Base-by-base conservation (phyloP, 2,797 vertebrate genomes). In the Anableps anableps region DNA sequence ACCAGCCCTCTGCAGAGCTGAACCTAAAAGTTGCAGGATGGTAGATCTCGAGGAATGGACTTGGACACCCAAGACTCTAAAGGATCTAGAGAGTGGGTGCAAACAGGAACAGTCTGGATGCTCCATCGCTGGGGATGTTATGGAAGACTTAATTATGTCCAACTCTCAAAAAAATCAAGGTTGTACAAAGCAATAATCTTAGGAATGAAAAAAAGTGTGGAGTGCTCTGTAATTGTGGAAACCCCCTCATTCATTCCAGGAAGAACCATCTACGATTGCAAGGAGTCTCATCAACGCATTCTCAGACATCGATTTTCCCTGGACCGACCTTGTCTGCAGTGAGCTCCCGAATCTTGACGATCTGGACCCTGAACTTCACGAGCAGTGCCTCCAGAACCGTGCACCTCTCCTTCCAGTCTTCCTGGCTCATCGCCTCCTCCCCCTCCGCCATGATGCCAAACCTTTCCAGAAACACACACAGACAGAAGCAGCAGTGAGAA, bases 381-480 rank as follows among this genome's bases (percentile, higher is more conserved):
- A 99, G 96, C 89, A 99, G 97, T 21, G 97, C 95, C 92, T 99
- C 98, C 90, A 99, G 92, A 86, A 96, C 96, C 81, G 97, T 82
- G 51, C 98, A 99, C 91, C 98, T 97, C 92, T 99, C 97, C 89
- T 97, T 98, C 98, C 98, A 99, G 88, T 98, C 97, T 84, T 97
- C 93, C 73, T 94, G 93, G 79, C 93, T 95, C 89, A 96, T 95
- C 84, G 93, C 85, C 80, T 97, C 97, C 91, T 96, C 95, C 75
- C 94, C 91, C 76, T 99, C 97, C 9, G 97, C 97, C 98, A 99
- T 98, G 77, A 89, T n/a, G 71, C 43, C 73, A 81, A 64, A 13
- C 64, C 17, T 68, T 41, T 68, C 17, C 36, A 64, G 31, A 6
- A 62, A 23, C 29, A 64, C 55, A 58, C 31, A 36, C 3, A 68